Base-by-base conservation (phyloP, 2,797 vertebrate genomes). In the Tokudaia muenninki region DNA sequence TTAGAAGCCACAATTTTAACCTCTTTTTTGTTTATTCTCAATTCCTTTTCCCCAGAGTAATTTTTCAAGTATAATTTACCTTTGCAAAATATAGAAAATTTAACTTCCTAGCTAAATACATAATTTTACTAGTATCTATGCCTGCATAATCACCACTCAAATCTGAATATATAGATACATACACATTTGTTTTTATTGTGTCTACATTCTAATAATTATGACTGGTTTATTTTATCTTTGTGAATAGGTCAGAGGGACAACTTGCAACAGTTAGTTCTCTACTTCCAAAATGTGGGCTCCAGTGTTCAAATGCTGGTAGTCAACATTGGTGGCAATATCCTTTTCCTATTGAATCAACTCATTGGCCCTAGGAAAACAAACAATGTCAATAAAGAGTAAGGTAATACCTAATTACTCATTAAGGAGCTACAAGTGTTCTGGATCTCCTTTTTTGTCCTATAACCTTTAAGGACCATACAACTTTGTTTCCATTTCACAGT, bases 41-140 rank as follows among this genome's bases (percentile, higher is more conserved):
- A 95, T 6, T 87, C 7, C 13, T 65, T 70, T 90, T 1, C 12
- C 9, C 41, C 6, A 41, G 80, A 93, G 37, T 93, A 95, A 93
- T 70, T 84, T 81, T 12, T 83, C n/a, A 95, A n/a, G 84, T n/a
- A 63, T 86, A 47, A 89, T 87, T 84, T 93, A 59, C 16, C 84
- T 91, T 81, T n/a, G 87, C 17, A 92, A 88, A 84, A 72, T 41
- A 94, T 63, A 61, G 7, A 82, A 82, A 77, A 84, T 21, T 47
- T 87, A 87, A 86, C n/a, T 50, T 67, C 31, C 87, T 26, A 59
- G 13, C 19, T 61, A 24, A 70, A 81, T 78, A 81, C 79, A 77
- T 24, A 80, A 47, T 21, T 57, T 87, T 67, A 29, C 24, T 55
- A 84, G 89, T 34, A 88, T 47, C 22, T 14, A 67, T 24, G 17